Conservation (phyloP, 1,140 invertebrate species). For the Drosophila varians region DNA sequence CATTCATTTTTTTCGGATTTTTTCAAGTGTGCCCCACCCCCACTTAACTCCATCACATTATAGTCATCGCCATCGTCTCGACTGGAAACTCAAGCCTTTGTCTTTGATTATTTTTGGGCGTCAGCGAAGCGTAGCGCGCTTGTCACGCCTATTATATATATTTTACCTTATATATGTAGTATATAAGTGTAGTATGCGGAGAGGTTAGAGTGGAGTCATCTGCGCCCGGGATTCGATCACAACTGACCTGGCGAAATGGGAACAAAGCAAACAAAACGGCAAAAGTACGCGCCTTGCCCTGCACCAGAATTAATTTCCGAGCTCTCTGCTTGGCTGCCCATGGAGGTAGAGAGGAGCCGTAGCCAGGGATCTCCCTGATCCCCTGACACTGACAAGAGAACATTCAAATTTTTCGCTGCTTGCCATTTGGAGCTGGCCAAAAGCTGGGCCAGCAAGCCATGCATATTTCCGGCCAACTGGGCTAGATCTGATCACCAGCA, state of each 20-base stretch:
- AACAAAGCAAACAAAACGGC: slow-evolving; percentile 76
- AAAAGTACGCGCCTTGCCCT: slow-evolving; percentile 51
- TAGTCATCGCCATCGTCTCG: slow-evolving; percentile 50
- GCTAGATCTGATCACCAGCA: slow-evolving; percentile 29
- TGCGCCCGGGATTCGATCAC: slow-evolving; percentile 67
- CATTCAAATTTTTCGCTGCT: slow-evolving; percentile 65
- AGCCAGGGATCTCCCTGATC: slow-evolving; percentile 33
- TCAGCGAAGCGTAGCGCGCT: slow-evolving; percentile 75
- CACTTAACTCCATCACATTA: slow-evolving; percentile 51
- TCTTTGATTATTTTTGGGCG: slow-evolving; percentile 80
- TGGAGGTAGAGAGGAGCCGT: not conserved
- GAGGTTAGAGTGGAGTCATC: slow-evolving; percentile 61
- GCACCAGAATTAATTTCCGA: slow-evolving; percentile 71
- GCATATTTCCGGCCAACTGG: slow-evolving; percentile 69
- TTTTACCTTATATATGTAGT: not conserved
- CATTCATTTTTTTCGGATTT: not conserved
- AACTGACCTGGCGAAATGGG: slow-evolving; percentile 72
- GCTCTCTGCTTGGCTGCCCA: slow-evolving; percentile 70
- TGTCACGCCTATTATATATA: slow-evolving; percentile 78
- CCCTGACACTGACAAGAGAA: slow-evolving; percentile 62
- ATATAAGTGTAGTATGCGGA: slow-evolving; percentile 12
- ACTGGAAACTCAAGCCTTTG: slow-evolving; percentile 52
- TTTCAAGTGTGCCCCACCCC: slow-evolving; percentile 6
- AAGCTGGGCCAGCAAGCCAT: slow-evolving; percentile 58
- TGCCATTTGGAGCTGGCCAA: slow-evolving; percentile 69